Evolutionary conservation across 2,888 invertebrate genomes (phyloP), one percentile per base, ranked within the genome.

Genomic region (Diarsia mendica): DNA sequence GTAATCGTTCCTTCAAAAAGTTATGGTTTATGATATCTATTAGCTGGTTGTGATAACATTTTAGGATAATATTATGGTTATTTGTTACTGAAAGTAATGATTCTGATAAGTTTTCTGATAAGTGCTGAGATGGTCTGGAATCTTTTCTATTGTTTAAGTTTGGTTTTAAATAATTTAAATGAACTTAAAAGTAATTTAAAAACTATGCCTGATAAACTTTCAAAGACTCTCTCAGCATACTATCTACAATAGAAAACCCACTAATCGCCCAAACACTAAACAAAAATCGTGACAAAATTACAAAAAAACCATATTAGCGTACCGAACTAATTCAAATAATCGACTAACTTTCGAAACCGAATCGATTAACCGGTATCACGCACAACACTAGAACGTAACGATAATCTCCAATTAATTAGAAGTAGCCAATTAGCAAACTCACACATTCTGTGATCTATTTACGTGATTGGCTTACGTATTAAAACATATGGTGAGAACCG

Each of bases 351-450:
- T 85, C 85, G 64, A 81, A 86, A 86, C 75, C 68, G 61, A 67
- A 65, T 79, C 82, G 61, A 82, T 71, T 82, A 72, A 83, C 82
- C 72, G 28, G 28, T 48, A 66, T 74, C 85, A 83, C 84, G 75
- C 73, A 73, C 85, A 76, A 55, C 77, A 77, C 77, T 82, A 78
- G 64, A 89, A 89, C 83, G 72, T 70, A 84, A 86, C 90, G 83
- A 92, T 93, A 91, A 93, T 92, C 93, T 91, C 85, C 85, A 88
- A 89, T 90, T 90, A 90, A 93, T 87, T 87, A 87, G 74, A 92
- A 93, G 92, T 89, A 91, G 92, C 91, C 92, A 94, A 92, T 93
- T 93, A 93, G 89, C 83, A 88, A 92, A 93, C 90, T 91, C 83
- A 88, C 91, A 90, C 88, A 82, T 85, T 85, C 85, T 80, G 75